Evolutionary conservation across 2,113 vertebrate species (phyloP).

Genomic region (Boulengeromyrus knoepffleri): DNA sequence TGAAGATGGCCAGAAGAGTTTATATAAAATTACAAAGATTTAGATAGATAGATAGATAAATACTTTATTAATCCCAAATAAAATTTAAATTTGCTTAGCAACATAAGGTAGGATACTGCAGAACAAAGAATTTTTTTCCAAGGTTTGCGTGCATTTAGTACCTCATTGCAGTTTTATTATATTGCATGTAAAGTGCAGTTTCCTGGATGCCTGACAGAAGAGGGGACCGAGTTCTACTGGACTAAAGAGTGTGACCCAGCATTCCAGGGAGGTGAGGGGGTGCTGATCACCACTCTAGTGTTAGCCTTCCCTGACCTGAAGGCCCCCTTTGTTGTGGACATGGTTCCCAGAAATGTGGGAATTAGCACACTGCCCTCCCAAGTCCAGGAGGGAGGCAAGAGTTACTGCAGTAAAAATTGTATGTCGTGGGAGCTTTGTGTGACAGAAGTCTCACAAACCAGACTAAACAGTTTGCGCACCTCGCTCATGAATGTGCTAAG

Average conservation of each 20-base stretch:
- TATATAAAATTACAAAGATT: not conserved
- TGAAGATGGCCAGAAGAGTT: not conserved
- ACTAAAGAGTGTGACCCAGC: not conserved
- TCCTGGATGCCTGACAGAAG: not conserved
- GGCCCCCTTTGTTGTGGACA: not conserved
- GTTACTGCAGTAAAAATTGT: not conserved
- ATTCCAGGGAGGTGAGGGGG: not conserved
- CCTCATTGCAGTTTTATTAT: not conserved
- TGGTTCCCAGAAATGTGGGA: not conserved
- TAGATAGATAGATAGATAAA: too few species aligned
- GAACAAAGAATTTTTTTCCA: not conserved
- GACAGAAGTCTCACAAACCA: not conserved
- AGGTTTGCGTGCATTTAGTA: not conserved
- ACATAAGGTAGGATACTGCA: not conserved
- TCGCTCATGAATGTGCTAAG: not conserved
- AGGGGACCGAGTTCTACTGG: not conserved
- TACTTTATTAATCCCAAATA: too few species aligned
- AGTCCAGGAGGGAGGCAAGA: not conserved
- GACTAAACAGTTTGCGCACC: not conserved
- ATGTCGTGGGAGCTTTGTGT: not conserved
- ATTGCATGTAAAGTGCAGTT: not conserved
- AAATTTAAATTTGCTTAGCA: not conserved
- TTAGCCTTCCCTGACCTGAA: not conserved
- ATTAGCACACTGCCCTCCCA: not conserved
- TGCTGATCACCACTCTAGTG: not conserved